Conservation (phyloP, 2,797 vertebrate genomes). For the Sciurus vulgaris region DNA sequence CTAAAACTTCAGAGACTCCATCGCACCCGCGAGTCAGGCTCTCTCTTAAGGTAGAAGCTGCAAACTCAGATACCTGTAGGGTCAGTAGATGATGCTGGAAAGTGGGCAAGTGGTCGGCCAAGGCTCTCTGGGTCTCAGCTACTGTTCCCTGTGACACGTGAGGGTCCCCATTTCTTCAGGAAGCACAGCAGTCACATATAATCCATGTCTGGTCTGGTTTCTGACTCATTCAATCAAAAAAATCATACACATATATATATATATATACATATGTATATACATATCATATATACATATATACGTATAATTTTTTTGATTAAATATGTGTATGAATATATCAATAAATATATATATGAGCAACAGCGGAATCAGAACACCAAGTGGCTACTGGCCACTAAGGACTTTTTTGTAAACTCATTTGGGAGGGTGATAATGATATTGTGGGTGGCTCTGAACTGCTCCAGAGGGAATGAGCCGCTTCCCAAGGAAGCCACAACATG, state of each 20-base stretch:
- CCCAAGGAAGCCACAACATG: fast-evolving
- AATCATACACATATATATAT: background rate
- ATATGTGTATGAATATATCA: too few species aligned
- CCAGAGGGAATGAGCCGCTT: background rate
- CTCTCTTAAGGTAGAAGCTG: fast-evolving
- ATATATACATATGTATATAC: too few species aligned
- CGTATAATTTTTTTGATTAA: too few species aligned
- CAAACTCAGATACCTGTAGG: fast-evolving
- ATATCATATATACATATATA: too few species aligned
- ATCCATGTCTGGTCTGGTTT: background rate
- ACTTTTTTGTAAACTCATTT: too few species aligned
- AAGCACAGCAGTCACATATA: background rate
- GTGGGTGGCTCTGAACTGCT: background rate
- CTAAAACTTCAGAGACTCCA: background rate
- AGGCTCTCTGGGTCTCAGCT: too few species aligned
- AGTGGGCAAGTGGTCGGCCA: background rate
- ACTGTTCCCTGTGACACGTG: fast-evolving
- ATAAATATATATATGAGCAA: background rate
- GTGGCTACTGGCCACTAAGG: too few species aligned
- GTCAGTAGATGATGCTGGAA: background rate
- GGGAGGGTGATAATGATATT: background rate
- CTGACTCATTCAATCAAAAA: background rate
- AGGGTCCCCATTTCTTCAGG: background rate
- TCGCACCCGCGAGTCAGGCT: background rate
- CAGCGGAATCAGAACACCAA: too few species aligned